Percentiles rank a stretch among this genome's conserved stretches.
These are phyloP conservation scores for Phenganax subtilis DNA, from an alignment of 92 coral and sea anemone genomes.

Conservation along the genomic window DNA sequence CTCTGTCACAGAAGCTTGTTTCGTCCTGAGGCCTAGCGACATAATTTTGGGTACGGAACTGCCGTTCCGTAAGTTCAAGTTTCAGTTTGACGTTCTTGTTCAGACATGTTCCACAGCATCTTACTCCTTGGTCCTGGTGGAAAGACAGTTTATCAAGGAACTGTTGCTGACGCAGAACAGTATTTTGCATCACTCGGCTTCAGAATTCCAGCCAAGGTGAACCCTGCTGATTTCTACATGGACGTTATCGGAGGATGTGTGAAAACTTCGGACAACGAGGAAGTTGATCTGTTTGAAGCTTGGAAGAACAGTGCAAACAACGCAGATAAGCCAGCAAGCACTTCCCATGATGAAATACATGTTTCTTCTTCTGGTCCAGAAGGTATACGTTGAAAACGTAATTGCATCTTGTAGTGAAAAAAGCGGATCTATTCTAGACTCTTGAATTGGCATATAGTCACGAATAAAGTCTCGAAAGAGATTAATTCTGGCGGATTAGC, in stretches of 20 bases:
- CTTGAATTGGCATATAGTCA: too few species aligned
- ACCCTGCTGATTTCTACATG: slow-evolving; percentile 90
- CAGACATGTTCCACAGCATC: slow-evolving; percentile 72
- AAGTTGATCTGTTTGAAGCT: slow-evolving; percentile 32
- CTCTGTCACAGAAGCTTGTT: too few species aligned
- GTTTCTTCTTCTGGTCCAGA: background rate
- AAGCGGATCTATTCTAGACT: too few species aligned
- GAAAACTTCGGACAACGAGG: slow-evolving; percentile 8
- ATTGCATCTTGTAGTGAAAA: too few species aligned
- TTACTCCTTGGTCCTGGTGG: slow-evolving; percentile 84
- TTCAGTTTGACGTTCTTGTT: background rate
- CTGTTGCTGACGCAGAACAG: slow-evolving; percentile 56
- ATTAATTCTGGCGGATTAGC: too few species aligned
- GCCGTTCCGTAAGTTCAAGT: too few species aligned
- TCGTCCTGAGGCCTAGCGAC: too few species aligned
- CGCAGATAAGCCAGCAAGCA: slow-evolving; percentile 10
- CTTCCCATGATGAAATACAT: background rate
- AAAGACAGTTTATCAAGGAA: slow-evolving; percentile 73
- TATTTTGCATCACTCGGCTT: slow-evolving; percentile 57
- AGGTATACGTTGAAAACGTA: background rate
- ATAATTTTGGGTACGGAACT: too few species aligned
- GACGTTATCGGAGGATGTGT: slow-evolving; percentile 72
- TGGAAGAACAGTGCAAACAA: slow-evolving; percentile 34
- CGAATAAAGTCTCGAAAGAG: too few species aligned
- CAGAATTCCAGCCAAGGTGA: slow-evolving; percentile 58